phyloP scores from a whole-genome alignment of 2,888 invertebrate species.

The Luperina nickerlii region DNA sequence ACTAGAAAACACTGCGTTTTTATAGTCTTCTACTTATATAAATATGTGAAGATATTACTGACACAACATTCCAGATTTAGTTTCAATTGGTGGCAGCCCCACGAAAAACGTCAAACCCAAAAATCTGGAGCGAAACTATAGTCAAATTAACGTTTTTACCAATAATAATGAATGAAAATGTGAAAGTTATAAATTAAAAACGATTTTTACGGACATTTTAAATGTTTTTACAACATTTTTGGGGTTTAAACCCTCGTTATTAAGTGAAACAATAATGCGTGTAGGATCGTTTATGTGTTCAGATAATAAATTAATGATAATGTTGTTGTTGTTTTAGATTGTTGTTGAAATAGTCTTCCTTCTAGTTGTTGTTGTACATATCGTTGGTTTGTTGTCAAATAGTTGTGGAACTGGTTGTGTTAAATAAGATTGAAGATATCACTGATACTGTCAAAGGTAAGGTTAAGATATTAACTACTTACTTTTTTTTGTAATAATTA shows the following conservation, averaged over 20 bases:
- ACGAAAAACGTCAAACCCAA: conserved; percentile 79
- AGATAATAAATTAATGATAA: conserved; percentile 55
- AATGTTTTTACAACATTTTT: conserved; percentile 58
- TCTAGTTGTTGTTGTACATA: conserved; percentile 65
- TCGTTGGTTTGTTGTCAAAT: conserved; percentile 70
- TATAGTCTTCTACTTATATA: neutral
- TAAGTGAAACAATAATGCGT: conserved; percentile 64
- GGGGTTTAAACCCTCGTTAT: conserved; percentile 55
- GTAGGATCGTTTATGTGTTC: conserved; percentile 67
- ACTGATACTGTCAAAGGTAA: conserved; percentile 82
- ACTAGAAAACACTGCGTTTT: neutral
- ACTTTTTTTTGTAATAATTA: neutral
- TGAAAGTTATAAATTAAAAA: conserved; percentile 69
- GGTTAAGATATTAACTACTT: conserved; percentile 50
- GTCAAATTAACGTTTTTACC: conserved; percentile 75
- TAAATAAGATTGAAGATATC: conserved; percentile 81
- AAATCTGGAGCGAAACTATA: conserved; percentile 85
- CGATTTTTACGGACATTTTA: conserved; percentile 55
- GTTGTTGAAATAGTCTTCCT: conserved; percentile 70
- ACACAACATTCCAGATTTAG: neutral
- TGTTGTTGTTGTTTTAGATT: conserved; percentile 68
- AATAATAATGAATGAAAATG: conserved; percentile 86
- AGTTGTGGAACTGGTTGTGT: conserved; percentile 83
- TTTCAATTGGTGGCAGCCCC: conserved; percentile 71
- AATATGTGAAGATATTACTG: neutral